These are phyloP conservation scores for Archips xylosteana DNA, from an alignment of 2,888 invertebrate genomes.

Conservation along the genomic window DNA sequence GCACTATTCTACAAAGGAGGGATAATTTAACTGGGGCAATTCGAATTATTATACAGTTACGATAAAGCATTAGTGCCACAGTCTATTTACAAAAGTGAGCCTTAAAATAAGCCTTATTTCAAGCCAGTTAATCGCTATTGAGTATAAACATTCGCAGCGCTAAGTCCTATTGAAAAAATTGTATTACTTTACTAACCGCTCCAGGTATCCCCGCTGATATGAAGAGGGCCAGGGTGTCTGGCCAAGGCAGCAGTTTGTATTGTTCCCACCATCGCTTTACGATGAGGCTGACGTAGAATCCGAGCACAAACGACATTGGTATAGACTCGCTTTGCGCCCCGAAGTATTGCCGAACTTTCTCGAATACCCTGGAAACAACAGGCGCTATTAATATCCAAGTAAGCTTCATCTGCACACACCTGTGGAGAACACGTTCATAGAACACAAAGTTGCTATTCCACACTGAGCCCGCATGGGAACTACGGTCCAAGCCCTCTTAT, in stretches of 20 bases:
- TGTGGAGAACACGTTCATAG: no score
- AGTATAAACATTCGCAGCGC: slow-evolving; percentile 4
- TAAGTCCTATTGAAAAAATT: slow-evolving; percentile 46
- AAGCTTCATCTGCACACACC: no score
- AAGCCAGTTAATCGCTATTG: neutral
- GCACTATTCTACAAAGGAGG: no score
- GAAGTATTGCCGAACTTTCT: slow-evolving; percentile 94
- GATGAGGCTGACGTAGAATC: slow-evolving; percentile 96
- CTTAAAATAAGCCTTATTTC: neutral
- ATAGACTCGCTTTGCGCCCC: slow-evolving; percentile 95
- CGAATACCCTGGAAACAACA: slow-evolving; percentile 91
- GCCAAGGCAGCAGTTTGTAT: slow-evolving; percentile 96
- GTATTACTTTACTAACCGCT: slow-evolving; percentile 89
- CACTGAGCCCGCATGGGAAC: no score
- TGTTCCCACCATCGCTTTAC: slow-evolving; percentile 99
- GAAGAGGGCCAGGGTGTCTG: slow-evolving; percentile 96
- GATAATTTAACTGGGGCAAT: no score
- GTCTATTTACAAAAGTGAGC: neutral
- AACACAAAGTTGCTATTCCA: no score
- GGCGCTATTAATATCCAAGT: neutral
- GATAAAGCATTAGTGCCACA: neutral
- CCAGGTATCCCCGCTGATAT: slow-evolving; percentile 96
- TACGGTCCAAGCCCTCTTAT: no score
- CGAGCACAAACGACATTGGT: slow-evolving; percentile 97
- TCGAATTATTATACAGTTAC: no score